These are phyloP conservation scores for Gobius niger DNA, from an alignment of 2,113 vertebrate genomes.

Conservation along the genomic window DNA sequence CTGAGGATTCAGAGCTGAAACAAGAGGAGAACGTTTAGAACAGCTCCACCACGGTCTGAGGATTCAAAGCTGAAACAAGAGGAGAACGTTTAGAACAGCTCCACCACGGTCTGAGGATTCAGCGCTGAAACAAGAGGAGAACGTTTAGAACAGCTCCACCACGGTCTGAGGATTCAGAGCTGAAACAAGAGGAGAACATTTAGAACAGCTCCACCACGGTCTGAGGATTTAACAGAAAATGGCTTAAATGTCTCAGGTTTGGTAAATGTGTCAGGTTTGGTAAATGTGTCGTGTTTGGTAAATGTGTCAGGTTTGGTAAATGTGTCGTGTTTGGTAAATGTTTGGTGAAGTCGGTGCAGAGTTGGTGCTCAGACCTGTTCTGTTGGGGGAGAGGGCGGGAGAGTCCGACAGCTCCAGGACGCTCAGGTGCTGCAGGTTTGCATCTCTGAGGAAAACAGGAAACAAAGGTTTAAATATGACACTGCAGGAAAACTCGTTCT, in stretches of 20 bases:
- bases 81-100: constrained; percentile 83
- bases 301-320: no score
- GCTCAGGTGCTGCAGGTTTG: constrained; percentile 91
- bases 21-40: constrained; percentile 80
- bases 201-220: no score
- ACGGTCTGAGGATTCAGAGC: constrained; percentile 86
- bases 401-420: constrained; percentile 90
- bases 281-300: no score
- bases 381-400: constrained; percentile 65
- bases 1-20: constrained; percentile 51
- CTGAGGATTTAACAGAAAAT: no score
- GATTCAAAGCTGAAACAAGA: constrained; percentile 75
- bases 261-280: no score
- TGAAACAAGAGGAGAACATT: constrained; percentile 38
- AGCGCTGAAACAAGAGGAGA: constrained; percentile 68
- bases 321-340: no score
- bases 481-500: no score
- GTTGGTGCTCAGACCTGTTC: constrained; percentile 78
- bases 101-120: constrained; percentile 87
- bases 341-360: no score
- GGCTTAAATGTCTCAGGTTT: no score
- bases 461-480: constrained; percentile 10
- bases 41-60: constrained; percentile 90
- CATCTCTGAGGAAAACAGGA: constrained; percentile 78
- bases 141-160: constrained; percentile 88